Base-by-base conservation (phyloP, 2,797 vertebrate genomes). In the Takifugu ocellatus region DNA sequence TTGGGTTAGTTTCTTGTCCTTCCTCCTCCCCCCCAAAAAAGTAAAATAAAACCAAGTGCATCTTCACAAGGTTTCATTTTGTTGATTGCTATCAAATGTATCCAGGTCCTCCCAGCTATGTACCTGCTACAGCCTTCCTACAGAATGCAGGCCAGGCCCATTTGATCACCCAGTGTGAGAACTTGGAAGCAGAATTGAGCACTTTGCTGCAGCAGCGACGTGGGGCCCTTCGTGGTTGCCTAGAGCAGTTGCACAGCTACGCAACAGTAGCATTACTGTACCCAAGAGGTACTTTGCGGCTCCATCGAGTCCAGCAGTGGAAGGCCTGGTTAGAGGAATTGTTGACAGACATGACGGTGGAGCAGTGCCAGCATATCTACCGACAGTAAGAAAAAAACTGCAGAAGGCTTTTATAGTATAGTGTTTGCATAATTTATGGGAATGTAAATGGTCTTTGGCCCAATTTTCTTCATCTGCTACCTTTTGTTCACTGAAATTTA, bases 141-240 rank as follows among this genome's bases (percentile, higher is more conserved):
- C 97, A 99, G 74, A 98, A 98, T 0, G 97, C 97, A 0, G 97
- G 97, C 45, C 97, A 99, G 85, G 95, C 96, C 5, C 95, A 95
- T 71, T 84, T 99, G 0, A 99, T 99, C 71, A 95, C 94, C 80
- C 97, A 99, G 75, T 98, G 97, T 10, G 97, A 99, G 49, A 93
- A 92, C 16, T 88, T 98, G 56, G 97, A 99, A 78, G 95, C 93
- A 0, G 97, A 99, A 77, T 88, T 98, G 25, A 89, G 93, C 3
- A 85, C 93, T 4, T 61, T 98, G 59, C 90, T 99, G 49, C 97
- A 99, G 88, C 97, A 99, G 87, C 91, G 97, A 1, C 93, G 96
- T 1, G 94, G 92, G 0, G 90, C 96, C 21, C 89, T 99, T 6
- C 92, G 93, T 0, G 92, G 94, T 5, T 99, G 96, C 67, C 90